These are phyloP conservation scores for Tapirus terrestris DNA, from an alignment of 2,113 vertebrate genomes.

Conservation along the genomic window DNA sequence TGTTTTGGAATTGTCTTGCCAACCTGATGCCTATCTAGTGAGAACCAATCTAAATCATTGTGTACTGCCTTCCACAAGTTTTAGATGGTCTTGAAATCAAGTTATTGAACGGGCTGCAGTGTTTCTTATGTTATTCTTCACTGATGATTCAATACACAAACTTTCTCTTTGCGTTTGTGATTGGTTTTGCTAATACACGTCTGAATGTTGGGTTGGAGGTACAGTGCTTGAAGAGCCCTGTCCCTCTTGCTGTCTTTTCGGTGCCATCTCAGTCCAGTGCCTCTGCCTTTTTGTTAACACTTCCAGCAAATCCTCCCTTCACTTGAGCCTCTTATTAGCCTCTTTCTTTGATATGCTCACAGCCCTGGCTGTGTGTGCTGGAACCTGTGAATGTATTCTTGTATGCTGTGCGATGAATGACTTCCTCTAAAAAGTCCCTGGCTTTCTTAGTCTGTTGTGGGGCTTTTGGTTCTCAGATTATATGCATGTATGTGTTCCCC, in stretches of 20 bases:
- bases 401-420: neutral
- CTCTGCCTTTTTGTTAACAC: neutral
- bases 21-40: neutral
- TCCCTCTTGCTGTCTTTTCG: neutral
- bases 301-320: neutral
- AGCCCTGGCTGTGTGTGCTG: neutral
- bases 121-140: constrained; percentile 30
- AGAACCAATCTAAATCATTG: constrained; percentile 33
- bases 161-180: neutral
- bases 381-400: constrained; percentile 24
- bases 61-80: neutral
- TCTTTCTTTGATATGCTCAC: neutral
- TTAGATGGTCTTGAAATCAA: constrained; percentile 27
- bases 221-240: neutral
- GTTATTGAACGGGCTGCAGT: neutral
- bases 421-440: constrained; percentile 6
- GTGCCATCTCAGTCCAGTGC: neutral
- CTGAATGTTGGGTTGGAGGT: neutral
- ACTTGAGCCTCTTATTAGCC: neutral
- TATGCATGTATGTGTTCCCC: neutral
- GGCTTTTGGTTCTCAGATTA: constrained; percentile 30
- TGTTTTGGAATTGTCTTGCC: neutral
- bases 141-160: neutral
- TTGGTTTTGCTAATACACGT: neutral
- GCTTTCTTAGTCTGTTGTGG: constrained; percentile 30